Base-by-base conservation (phyloP, 2,888 invertebrate species). In the Pseudococcus viburni region DNA sequence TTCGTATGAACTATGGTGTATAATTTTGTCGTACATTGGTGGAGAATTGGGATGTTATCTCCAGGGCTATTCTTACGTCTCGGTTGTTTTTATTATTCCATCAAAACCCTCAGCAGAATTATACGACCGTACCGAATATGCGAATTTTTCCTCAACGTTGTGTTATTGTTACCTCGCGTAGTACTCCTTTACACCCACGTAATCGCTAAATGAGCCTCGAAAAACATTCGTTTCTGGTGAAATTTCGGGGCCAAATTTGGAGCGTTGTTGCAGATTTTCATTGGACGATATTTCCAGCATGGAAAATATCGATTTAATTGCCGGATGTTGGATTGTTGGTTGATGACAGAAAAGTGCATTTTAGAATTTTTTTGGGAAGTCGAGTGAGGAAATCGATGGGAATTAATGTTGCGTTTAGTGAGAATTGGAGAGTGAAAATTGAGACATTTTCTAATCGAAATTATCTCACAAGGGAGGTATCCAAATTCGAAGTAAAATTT, bases 51-150 rank as follows among this genome's bases (percentile, higher is more conserved):
- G 42, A 42, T 42, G 11, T 22, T 9, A 64, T 64, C 64, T 64
- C 64, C 8, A 22, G 22, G 64, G 64, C 22, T 64, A 64, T 64
- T 64, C 64, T 64, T 64, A 64, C 64, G 64, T 22, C 64, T 64
- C 64, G 22, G 64, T 64, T 64, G 64, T 64, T 64, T 64, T 64
- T 64, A 64, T 64, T 64, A 64, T 64, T 64, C 64, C 22, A 64
- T 64, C 64, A 22, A 64, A 64, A 64, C 22, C 22, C 64, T 6
- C 5, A 5, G 59, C 59, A 59, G n/a, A 59, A 59, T 59, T n/a
- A n/a, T 7, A 59, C 42, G 42, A 42, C 8, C 5, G n/a, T 59
- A 59, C 8, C 59, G 19, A 33, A 33, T 33, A 33, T 19, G 15
- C n/a, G 59, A 19, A 59, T 19, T 4, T 64, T 22, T 22, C 19